Evolutionary conservation across 53 echinoderm and acorn worm species (phyloP).

Genomic region (Henricia sp.): DNA sequence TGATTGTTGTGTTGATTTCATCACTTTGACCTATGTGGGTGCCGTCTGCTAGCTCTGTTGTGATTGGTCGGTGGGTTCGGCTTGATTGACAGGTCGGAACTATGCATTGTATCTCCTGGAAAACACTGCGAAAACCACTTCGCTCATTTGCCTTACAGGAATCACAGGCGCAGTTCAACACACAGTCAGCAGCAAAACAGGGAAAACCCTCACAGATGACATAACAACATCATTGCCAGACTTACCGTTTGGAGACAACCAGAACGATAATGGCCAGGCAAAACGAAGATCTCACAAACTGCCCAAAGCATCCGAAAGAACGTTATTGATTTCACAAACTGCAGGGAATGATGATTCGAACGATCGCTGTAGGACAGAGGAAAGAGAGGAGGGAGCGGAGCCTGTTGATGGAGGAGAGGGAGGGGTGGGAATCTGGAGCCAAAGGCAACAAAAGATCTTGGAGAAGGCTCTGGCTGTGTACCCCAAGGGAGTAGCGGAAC

Average conservation of each 20-base stretch:
- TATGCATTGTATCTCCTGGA: too few species aligned
- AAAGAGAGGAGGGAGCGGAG: slow-evolving; percentile 21
- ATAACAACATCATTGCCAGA: slow-evolving; percentile 43
- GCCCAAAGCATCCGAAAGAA: slow-evolving; percentile 59
- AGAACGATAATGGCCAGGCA: slow-evolving; percentile 9
- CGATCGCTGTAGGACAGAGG: not conserved
- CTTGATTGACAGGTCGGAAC: too few species aligned
- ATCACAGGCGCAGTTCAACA: slow-evolving; percentile 83
- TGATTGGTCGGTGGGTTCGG: too few species aligned
- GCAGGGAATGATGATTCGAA: not conserved
- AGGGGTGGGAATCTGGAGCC: slow-evolving; percentile 83
- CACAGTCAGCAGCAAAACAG: slow-evolving; percentile 79
- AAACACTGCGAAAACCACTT: too few species aligned
- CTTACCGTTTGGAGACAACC: not conserved
- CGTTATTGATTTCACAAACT: slow-evolving; percentile 63
- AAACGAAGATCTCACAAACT: slow-evolving; percentile 46
- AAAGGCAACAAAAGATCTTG: slow-evolving; percentile 90
- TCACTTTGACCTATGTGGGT: too few species aligned
- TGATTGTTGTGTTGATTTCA: too few species aligned
- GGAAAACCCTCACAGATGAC: slow-evolving; percentile 64
- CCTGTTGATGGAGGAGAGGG: slow-evolving; percentile 29
- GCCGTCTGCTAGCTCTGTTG: too few species aligned
- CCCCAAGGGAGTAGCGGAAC: slow-evolving; percentile 77
- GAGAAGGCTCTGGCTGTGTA: slow-evolving; percentile 88
- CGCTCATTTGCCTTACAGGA: slow-evolving; percentile 64